Evolutionary conservation across 1,140 invertebrate species (phyloP), one percentile per base, ranked within the genome.

Genomic region (Ctenoplectra terminalis): DNA sequence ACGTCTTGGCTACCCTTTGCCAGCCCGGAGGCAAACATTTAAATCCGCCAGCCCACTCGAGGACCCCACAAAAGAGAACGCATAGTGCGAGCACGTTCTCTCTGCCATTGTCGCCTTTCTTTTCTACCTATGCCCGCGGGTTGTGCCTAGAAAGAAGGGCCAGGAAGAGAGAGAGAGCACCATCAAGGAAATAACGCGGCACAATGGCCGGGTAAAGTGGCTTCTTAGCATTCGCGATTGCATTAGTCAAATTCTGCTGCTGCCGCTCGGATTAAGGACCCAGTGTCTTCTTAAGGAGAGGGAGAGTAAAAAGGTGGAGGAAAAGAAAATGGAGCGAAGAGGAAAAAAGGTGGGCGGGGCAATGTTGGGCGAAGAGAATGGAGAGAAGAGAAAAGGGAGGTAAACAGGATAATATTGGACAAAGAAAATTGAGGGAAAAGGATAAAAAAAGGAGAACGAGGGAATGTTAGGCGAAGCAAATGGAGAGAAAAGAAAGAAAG

Each of bases 201-300:
- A 89, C 87, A 90, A 90, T 90, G 78, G 85, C 71, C 43, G 26
- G 81, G 72, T 50, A 86, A 86, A 91, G 87, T 91, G 88, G 89
- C 90, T 91, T 91, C 87, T 91, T 91, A 91, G 91, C 90, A 91
- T 91, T 85, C 82, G 81, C 90, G 86, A 91, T 91, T 90, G 84
- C 90, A 90, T 91, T 91, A 91, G 90, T 90, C 88, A 91, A 91
- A 91, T 91, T 91, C 87, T 74, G 58, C 67, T 43, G 67, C 66
- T 34, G 63, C 17, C 66, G 63, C 66, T 82, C 48, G 73, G 56
- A 75, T 75, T 75, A 75, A 75, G 79, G 15, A 46, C 31, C 26
- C 15, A 26, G 26, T 3, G 11, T 29, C 11, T 23, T 37, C 29
- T 66, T 66, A 37, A 37, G 23, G 7, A 23, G 31, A 2, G 5